Evolutionary conservation across 2,888 invertebrate species (phyloP).

Genomic region (Caenorhabditis plicata): DNA sequence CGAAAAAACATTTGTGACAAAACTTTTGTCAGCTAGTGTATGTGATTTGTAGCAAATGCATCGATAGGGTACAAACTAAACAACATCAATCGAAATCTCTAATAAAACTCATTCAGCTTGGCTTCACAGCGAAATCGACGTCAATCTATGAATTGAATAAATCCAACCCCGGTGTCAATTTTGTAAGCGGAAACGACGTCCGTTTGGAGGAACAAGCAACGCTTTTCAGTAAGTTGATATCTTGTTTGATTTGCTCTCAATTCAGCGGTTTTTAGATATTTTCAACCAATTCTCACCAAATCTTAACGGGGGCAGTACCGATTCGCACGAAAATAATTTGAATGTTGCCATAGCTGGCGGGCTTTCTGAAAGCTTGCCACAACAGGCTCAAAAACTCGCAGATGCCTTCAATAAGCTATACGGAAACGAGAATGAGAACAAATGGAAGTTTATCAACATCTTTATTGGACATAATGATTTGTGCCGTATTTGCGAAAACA

Average conservation of each 20-base stretch:
- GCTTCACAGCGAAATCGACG: conserved; percentile 20
- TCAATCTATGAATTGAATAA: conserved; percentile 11
- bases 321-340: conserved; percentile 15
- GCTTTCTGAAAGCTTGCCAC: conserved; percentile 2
- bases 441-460: conserved; percentile 39
- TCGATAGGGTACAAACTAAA: too few species aligned
- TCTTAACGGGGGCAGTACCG: conserved; percentile 16
- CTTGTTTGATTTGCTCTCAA: background rate
- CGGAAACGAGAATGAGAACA: background rate
- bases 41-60: too few species aligned
- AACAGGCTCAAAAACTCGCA: conserved; percentile 10
- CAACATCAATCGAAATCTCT: too few species aligned
- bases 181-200: conserved; percentile 28
- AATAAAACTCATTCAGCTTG: too few species aligned
- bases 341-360: conserved; percentile 19
- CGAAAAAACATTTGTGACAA: too few species aligned
- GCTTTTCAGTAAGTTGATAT: conserved; percentile 18
- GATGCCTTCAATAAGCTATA: conserved; percentile 3
- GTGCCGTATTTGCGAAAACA: conserved; percentile 27
- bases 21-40: too few species aligned
- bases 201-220: conserved; percentile 20
- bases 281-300: conserved; percentile 21
- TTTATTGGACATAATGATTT: conserved; percentile 43
- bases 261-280: conserved; percentile 18
- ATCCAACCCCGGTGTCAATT: conserved; percentile 24